Evolutionary conservation across 2,888 invertebrate genomes (phyloP).

Genomic region (Acleris sparsana): DNA sequence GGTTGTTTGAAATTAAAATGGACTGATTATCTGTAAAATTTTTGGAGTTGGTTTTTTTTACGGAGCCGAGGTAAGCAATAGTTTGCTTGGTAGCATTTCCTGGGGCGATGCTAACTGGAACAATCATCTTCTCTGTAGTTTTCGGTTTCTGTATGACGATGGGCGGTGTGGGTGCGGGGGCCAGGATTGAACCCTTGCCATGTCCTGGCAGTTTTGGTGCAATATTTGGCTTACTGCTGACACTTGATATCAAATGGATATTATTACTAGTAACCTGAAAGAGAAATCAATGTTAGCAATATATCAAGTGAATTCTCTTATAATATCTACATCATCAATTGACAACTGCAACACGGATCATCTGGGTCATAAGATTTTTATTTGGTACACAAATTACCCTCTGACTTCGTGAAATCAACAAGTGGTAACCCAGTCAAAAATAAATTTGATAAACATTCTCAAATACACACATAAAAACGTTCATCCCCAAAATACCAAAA

Average conservation of each 20-base stretch:
- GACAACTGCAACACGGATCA: too few relatives aligned
- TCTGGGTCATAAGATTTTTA: too few relatives aligned
- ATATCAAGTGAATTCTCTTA: not conserved
- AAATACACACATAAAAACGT: too few relatives aligned
- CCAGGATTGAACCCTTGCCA: conserved; percentile 70
- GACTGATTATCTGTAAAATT: conserved; percentile 71
- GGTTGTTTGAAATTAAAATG: conserved; percentile 76
- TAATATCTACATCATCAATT: not conserved
- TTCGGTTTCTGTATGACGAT: conserved; percentile 84
- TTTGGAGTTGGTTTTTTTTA: conserved; percentile 77
- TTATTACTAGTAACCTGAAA: conserved; percentile 76
- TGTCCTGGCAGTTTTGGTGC: conserved; percentile 66
- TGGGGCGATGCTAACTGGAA: conserved; percentile 76
- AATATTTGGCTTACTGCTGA: conserved; percentile 70
- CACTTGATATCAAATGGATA: conserved; percentile 74
- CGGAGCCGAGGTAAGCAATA: conserved; percentile 81
- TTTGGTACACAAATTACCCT: too few relatives aligned
- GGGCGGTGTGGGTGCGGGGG: conserved; percentile 74
- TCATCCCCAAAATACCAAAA: too few relatives aligned
- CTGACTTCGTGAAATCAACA: too few relatives aligned
- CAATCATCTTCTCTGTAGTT: conserved; percentile 74
- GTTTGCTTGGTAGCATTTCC: conserved; percentile 72
- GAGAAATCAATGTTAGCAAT: conserved; percentile 12
- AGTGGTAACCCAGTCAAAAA: too few relatives aligned
- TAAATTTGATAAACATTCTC: too few relatives aligned